Evolutionary conservation across 2,888 invertebrate species (phyloP), one percentile per base, ranked within the genome.

Genomic region (Ernsta delagoae): DNA sequence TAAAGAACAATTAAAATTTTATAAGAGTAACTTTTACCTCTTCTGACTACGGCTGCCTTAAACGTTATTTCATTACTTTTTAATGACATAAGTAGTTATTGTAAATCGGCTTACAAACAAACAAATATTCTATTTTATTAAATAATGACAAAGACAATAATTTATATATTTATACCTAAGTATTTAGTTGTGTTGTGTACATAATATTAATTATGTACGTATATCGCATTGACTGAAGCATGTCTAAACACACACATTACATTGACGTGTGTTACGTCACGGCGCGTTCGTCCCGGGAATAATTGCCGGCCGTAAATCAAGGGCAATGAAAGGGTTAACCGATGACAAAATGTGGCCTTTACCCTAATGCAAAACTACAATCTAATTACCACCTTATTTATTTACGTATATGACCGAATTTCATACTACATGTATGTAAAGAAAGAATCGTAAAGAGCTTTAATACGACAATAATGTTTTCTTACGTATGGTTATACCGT

Each of bases 261-360:
- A 36, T 36, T 48, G 36, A 16, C 61, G 43, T 59, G 45, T 24
- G 60, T 11, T 57, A 70, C 64, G 76, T 74, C 72, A 74, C 70
- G 72, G 70, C 65, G 68, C 65, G 69, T 53, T 68, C 70, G 59
- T 71, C 69, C 66, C 67, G 70, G 67, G 81, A 85, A 81, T 87
- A 86, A 91, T 89, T 82, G 82, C 79, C 77, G 59, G 74, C 80
- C 70, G 87, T 91, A 89, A 89, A 91, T 91, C 91, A 92, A 85
- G 84, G 85, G 80, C 84, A 83, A 76, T 85, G 87, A 90, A 88
- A 87, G 88, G 87, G 84, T 84, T 90, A 88, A 89, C 81, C 74
- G 79, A 79, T 78, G 86, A 89, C 84, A 83, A 74, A 82, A 81
- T 79, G 78, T 81, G 75, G 80, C 83, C 79, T 84, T 83, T 80